Conservation (phyloP, 1,140 invertebrate genomes). For the Leptonema lineaticorne region DNA sequence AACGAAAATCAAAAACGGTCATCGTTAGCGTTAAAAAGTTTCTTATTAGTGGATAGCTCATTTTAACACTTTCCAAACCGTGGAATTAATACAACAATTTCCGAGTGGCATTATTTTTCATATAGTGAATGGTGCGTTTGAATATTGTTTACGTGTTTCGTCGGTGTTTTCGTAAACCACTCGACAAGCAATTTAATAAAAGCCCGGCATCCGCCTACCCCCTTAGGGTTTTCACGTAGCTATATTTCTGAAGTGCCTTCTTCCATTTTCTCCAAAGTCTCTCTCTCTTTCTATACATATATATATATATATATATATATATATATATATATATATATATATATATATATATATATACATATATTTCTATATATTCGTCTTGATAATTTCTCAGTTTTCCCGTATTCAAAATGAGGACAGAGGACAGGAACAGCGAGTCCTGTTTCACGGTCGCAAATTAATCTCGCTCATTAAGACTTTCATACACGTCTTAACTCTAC, state of each 20-base stretch:
- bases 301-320: too few species aligned
- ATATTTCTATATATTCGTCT: too few species aligned
- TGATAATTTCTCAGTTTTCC: too few species aligned
- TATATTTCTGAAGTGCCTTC: background rate
- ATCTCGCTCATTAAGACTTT: constrained; percentile 23
- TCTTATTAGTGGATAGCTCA: too few species aligned
- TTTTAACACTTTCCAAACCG: background rate
- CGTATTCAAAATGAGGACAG: too few species aligned
- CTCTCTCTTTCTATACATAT: too few species aligned
- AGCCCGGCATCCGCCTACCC: background rate
- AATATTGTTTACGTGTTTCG: constrained; percentile 25
- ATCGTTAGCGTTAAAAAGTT: too few species aligned
- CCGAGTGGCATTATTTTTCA: constrained; percentile 7
- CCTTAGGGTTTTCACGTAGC: constrained; percentile 5
- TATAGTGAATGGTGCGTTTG: constrained; percentile 1
- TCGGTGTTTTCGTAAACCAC: constrained; percentile 25
- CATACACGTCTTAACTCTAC: constrained; percentile 18
- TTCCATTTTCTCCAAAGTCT: too few species aligned
- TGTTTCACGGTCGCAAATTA: constrained; percentile 6
- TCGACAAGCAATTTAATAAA: constrained; percentile 25
- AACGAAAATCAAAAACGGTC: too few species aligned
- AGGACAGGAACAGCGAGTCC: background rate
- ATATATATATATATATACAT: too few species aligned
- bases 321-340: too few species aligned
- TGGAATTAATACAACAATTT: constrained; percentile 4